phyloP scores from a whole-genome alignment of 2,113 vertebrate species.

The Cyprinodon tularosa region DNA sequence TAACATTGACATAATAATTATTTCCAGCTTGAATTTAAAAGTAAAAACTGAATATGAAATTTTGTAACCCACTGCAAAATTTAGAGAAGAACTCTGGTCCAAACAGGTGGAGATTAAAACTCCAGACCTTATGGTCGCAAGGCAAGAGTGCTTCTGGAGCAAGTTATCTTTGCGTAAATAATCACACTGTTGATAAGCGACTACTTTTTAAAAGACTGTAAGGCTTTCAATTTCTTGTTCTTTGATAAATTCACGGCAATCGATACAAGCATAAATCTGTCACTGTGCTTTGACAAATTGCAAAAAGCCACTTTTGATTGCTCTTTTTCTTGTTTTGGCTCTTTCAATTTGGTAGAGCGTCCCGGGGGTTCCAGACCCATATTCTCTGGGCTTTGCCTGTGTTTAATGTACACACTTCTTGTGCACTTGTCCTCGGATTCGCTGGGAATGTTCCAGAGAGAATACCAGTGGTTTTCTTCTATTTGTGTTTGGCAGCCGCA shows the following conservation, averaged over 20 bases:
- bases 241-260: neutral
- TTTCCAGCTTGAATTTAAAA: too few species aligned
- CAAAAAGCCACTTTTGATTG: slow-evolving; percentile 15
- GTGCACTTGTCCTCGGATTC: slow-evolving; percentile 16
- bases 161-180: neutral
- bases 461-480: slow-evolving; percentile 55
- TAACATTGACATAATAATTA: too few species aligned
- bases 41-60: too few species aligned
- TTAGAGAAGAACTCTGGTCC: too few species aligned
- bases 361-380: slow-evolving; percentile 31
- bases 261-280: slow-evolving; percentile 10
- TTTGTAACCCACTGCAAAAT: too few species aligned
- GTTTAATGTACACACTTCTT: slow-evolving; percentile 53
- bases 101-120: too few species aligned
- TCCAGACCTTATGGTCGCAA: too few species aligned
- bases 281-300: slow-evolving; percentile 1
- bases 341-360: slow-evolving; percentile 34
- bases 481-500: slow-evolving; percentile 61
- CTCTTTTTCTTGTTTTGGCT: slow-evolving; percentile 24
- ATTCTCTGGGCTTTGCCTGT: slow-evolving; percentile 16
- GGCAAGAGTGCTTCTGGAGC: too few species aligned
- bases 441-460: slow-evolving; percentile 51
- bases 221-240: neutral
- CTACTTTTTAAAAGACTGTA: neutral
- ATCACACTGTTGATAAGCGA: neutral